Base-by-base conservation (phyloP, 2,888 invertebrate species). In the Epinotia nisella region DNA sequence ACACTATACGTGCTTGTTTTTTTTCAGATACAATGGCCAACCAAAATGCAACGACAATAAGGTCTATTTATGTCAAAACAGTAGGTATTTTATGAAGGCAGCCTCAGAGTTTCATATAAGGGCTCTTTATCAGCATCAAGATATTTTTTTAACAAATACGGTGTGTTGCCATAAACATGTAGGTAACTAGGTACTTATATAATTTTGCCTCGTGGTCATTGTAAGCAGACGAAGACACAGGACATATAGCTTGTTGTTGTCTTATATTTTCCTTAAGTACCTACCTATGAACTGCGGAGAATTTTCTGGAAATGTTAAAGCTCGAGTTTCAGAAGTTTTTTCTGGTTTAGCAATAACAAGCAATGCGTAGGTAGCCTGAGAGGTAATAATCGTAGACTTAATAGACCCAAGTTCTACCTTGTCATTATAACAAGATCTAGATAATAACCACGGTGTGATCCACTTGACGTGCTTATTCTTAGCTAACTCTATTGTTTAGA, bases 1-100 rank as follows among this genome's bases (percentile, higher is more conserved):
- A 35, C 35, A 35, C 35, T 35, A 7, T 39, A 41, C 71, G 53
- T 71, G 65, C 17, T 53, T 15, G 29, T 29, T 29, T 29, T 29
- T 29, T 29, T 29, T 29, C 5, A 5, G 4, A 15, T 45, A 45
- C 45, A 45, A 45, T 45, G 45, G 1, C 13, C 45, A 15, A 15
- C 13, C 15, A 45, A 45, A n/a, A 45, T 45, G 15, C 45, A 45
- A 3, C 41, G 11, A 13, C 41, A 35, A 35, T 35, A 35, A 35
- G 35, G 35, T 35, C 9, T 41, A 41, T 45, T 15, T 15, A 45
- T 45, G 3, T 4, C 45, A 35, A 35, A 35, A 7, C 7, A 35
- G 35, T 35, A 29, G 7, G 1, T 35, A 35, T 9, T 35, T 4
- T 45, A 49, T 4, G 49, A n/a, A n/a, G n/a, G 15, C 49, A 49